Base-by-base conservation (phyloP, 2,797 vertebrate genomes). In the Lindbergichthys nudifrons region DNA sequence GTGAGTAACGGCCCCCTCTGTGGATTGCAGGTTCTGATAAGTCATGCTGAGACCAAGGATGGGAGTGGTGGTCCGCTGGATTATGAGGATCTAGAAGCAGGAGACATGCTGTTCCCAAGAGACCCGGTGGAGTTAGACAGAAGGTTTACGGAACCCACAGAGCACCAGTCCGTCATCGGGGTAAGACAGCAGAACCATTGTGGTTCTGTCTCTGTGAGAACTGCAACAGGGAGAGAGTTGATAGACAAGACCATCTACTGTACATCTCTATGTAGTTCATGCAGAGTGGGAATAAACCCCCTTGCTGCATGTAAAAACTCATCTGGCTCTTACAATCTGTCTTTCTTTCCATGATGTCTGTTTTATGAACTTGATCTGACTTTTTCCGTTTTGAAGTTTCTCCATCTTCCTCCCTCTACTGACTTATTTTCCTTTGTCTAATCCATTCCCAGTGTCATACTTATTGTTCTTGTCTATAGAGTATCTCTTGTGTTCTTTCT, bases 21-120 rank as follows among this genome's bases (percentile, higher is more conserved):
- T 86, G 80, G 46, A 82, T 87, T 85, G 64, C 92, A 99, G 98
- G 94, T 99, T 83, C 71, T 96, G 71, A 96, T 99, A 83, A 96
- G 93, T 86, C 87, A 92, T n/a, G 89, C 93, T n/a, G 90, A 96
- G 62, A 83, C 88, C 11, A 93, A 92, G 75, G 96, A 97, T 65
- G 95, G 95, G 85, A 98, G 97, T 0, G 96, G 96, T 30, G 93
- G 94, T 85, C 91, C 87, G 0, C 82, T 88, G 64, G 96, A 96
- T 77, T 94, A 94, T 76, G 96, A 96, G 0, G 96, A 97, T 81
- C 83, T 95, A 82, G 96, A 97, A 73, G 95, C 96, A 0, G 96
- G 94, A 70, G 96, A 97, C 66, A 93, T 94, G 70, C 82, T 93
- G 77, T 94, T 94, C 85, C 92, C 89, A 0, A 95, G 92, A 70